A percentile compares a stretch with the other conserved stretches of the same genome.
Evolutionary conservation across 2,113 vertebrate genomes (phyloP).

Genomic region (Excalfactoria chinensis): DNA sequence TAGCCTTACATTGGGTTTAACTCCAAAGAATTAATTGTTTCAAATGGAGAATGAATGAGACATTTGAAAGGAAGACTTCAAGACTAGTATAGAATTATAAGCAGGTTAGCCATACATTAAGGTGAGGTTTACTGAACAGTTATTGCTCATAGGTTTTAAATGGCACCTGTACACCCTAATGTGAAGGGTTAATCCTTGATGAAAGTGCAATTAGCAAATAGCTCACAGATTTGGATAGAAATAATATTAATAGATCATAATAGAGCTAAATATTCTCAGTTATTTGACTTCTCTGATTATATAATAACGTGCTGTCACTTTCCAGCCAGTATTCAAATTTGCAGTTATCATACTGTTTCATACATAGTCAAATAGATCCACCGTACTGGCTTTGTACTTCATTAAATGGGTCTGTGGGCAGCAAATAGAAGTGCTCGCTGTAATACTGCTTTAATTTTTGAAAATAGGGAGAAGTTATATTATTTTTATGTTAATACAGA

Average conservation of each 20-base stretch:
- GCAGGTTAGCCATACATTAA: neutral
- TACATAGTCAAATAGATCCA: neutral
- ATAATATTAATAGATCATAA: neutral
- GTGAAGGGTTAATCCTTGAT: neutral
- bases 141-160: neutral
- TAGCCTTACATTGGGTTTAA: conserved; percentile 8
- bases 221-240: neutral
- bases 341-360: neutral
- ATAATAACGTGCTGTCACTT: neutral
- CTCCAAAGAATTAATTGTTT: conserved; percentile 36
- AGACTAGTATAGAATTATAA: neutral
- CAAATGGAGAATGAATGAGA: conserved; percentile 18
- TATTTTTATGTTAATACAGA: conserved; percentile 21
- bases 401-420: neutral
- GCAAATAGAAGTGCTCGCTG: neutral
- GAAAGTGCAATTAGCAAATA: neutral
- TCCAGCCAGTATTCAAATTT: neutral
- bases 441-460: conserved; percentile 5
- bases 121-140: neutral
- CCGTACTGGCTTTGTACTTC: neutral
- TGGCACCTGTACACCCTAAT: neutral
- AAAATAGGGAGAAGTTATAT: neutral
- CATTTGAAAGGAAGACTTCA: conserved; percentile 14
- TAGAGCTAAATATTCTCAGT: neutral
- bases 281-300: neutral